Percentiles rank a stretch among this genome's conserved stretches.
These are phyloP conservation scores for Nibea albiflora DNA, from an alignment of 2,113 vertebrate genomes.

Conservation along the genomic window DNA sequence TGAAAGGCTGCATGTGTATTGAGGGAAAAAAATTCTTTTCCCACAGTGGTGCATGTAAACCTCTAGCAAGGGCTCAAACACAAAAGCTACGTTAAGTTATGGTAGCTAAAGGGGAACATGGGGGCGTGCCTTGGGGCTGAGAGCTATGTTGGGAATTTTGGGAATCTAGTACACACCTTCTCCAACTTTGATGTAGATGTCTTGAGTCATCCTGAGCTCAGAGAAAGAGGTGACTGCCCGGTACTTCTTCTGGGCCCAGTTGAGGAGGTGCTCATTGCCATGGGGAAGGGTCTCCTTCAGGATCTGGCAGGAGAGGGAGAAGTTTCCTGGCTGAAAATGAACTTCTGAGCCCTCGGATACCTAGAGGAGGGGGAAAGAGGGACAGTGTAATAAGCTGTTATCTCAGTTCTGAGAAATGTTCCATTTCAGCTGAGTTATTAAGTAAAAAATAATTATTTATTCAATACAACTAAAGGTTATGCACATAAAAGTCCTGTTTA, in stretches of 20 bases:
- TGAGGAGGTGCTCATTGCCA: conserved; percentile 91
- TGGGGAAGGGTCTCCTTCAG: conserved; percentile 87
- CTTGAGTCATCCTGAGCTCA: conserved; percentile 92
- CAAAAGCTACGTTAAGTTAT: conserved; percentile 56
- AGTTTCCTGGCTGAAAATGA: conserved; percentile 86
- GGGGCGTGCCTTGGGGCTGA: conserved; percentile 37
- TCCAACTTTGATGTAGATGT: conserved; percentile 97
- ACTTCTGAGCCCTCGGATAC: conserved; percentile 90
- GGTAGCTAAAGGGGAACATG: conserved; percentile 37
- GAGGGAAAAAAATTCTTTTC: conserved; percentile 27
- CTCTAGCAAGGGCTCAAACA: conserved; percentile 52
- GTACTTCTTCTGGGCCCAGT: conserved; percentile 92
- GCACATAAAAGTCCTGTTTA: conserved; percentile 46
- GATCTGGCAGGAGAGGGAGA: conserved; percentile 85
- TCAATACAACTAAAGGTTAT: not conserved
- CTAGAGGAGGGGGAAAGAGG: conserved; percentile 80
- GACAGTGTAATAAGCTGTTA: conserved; percentile 35
- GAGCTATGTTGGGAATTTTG: conserved; percentile 64
- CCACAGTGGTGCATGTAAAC: conserved; percentile 33
- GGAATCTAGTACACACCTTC: conserved; percentile 88
- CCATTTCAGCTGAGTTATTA: not conserved
- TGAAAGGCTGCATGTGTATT: conserved; percentile 27
- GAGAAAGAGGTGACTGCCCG: conserved; percentile 96
- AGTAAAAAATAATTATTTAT: not conserved
- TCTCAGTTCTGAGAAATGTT: not conserved